phyloP scores from a whole-genome alignment of 2,888 invertebrate species.

The Eupithecia dodoneata region DNA sequence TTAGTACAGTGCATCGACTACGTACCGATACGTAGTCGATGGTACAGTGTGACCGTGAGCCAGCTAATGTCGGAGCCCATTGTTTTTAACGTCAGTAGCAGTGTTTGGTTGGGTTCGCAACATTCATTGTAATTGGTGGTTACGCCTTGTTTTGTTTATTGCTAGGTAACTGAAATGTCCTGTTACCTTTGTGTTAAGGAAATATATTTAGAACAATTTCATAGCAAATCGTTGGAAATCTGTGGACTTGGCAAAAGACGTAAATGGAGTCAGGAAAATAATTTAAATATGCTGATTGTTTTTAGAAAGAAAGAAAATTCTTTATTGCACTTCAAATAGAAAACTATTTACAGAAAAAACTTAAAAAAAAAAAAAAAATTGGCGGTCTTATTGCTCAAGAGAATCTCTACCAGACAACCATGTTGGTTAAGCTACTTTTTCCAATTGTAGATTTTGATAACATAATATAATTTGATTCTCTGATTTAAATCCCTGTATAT shows the following conservation, averaged over 20 bases:
- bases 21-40: too few species aligned
- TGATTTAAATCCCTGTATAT: too few species aligned
- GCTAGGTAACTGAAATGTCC: conserved; percentile 36
- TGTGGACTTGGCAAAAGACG: not conserved
- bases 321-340: too few species aligned
- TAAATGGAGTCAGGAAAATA: not conserved
- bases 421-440: too few species aligned
- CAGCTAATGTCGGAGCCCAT: conserved; percentile 63
- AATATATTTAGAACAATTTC: too few species aligned
- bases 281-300: not conserved
- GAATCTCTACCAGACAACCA: too few species aligned
- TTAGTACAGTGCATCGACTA: conserved; percentile 49
- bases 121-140: conserved; percentile 61
- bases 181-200: conserved; percentile 14
- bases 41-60: conserved; percentile 50
- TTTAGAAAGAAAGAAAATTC: too few species aligned
- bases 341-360: too few species aligned
- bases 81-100: conserved; percentile 69
- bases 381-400: too few species aligned
- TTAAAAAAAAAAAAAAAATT: too few species aligned
- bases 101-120: conserved; percentile 62
- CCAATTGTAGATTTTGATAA: too few species aligned
- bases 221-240: not conserved
- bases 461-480: too few species aligned
- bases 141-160: conserved; percentile 52